These are phyloP conservation scores for Habrosyne pyritoides DNA, from an alignment of 2,888 invertebrate genomes.

Conservation along the genomic window DNA sequence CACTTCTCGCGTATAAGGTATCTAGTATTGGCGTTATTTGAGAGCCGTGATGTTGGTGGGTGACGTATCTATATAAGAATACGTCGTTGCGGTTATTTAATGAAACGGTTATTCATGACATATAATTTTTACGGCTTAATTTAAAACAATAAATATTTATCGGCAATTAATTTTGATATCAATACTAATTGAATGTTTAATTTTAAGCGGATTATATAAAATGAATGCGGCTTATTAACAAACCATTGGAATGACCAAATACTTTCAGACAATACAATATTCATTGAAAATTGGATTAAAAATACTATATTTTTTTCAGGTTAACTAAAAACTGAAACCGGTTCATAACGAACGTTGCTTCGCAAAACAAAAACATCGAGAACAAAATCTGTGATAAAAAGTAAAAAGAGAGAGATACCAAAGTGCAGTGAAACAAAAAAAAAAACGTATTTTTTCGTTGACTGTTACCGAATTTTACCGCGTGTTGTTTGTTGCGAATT, in stretches of 20 bases:
- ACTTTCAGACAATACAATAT: slow-evolving; percentile 30
- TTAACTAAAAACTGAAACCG: slow-evolving; percentile 37
- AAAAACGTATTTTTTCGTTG: slow-evolving; percentile 38
- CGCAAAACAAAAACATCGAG: slow-evolving; percentile 54
- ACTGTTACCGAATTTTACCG: slow-evolving; percentile 44
- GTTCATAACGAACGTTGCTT: slow-evolving; percentile 28
- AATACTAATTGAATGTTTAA: neutral
- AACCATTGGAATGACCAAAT: slow-evolving; percentile 20
- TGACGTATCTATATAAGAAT: too few species aligned
- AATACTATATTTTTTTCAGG: slow-evolving; percentile 44
- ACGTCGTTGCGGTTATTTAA: too few species aligned
- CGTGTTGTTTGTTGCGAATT: slow-evolving; percentile 72
- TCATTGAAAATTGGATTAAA: slow-evolving; percentile 13
- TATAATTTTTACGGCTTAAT: too few species aligned
- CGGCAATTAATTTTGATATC: neutral
- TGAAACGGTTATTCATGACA: neutral
- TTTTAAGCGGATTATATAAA: neutral
- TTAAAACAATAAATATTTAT: neutral
- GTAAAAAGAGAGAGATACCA: slow-evolving; percentile 47
- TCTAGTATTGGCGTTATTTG: too few species aligned
- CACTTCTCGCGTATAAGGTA: too few species aligned
- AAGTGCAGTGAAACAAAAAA: slow-evolving; percentile 35
- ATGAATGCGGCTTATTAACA: neutral
- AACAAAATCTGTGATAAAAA: slow-evolving; percentile 63
- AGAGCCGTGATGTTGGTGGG: too few species aligned